A percentile compares a stretch with the other conserved stretches of the same genome.
Conservation (phyloP, 1,140 invertebrate genomes). For the Drosophila rhopaloa region DNA sequence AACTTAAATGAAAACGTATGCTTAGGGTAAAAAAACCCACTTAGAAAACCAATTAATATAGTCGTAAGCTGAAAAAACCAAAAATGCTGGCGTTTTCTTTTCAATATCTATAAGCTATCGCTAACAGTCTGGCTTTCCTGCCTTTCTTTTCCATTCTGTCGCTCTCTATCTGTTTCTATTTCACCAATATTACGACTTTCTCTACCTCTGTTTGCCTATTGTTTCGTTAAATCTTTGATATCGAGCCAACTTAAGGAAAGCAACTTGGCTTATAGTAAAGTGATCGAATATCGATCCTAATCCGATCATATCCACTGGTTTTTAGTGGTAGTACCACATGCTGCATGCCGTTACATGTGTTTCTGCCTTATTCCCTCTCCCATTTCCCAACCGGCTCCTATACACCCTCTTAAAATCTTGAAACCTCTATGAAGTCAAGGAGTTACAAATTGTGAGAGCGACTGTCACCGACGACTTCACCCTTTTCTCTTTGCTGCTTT, state of each 20-base stretch:
- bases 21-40: constrained; percentile 11
- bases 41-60: constrained; percentile 10
- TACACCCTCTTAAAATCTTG: not conserved
- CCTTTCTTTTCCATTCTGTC: constrained; percentile 8
- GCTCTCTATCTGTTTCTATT: constrained; percentile 19
- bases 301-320: constrained; percentile 12
- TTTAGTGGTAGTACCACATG: constrained; percentile 32
- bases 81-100: constrained; percentile 29
- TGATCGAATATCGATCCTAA: not conserved
- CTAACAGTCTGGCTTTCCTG: constrained; percentile 16
- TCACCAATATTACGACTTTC: constrained; percentile 5
- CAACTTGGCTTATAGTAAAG: constrained; percentile 1
- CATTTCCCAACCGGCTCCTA: not conserved
- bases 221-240: constrained; percentile 29
- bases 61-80: constrained; percentile 7
- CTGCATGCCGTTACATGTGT: constrained; percentile 47
- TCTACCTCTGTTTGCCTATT: constrained; percentile 26
- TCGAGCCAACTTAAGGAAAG: constrained; percentile 3
- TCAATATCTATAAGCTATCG: constrained; percentile 35
- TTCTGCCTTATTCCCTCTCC: not conserved
- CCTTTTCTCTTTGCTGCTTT: not conserved
- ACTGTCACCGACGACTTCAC: not conserved
- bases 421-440: not conserved
- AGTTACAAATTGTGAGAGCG: constrained; percentile 5
- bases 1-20: constrained; percentile 6